These are phyloP conservation scores for Musca vetustissima DNA, from an alignment of 1,140 invertebrate species.

Conservation along the genomic window DNA sequence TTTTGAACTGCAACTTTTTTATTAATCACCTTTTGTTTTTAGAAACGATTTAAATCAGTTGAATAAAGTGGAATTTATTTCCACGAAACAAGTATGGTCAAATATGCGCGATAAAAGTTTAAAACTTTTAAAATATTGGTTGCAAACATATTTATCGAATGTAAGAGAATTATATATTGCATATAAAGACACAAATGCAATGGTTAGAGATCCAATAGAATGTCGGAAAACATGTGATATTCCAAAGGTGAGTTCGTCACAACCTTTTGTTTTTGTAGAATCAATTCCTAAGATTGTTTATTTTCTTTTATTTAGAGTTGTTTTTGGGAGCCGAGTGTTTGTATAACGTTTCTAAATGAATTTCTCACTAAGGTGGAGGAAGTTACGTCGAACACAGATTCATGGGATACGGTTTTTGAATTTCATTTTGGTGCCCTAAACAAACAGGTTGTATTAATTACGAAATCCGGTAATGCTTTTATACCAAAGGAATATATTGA, in stretches of 20 bases:
- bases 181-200: background rate
- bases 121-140: background rate
- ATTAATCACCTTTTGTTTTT: no score
- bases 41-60: background rate
- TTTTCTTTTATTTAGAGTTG: background rate
- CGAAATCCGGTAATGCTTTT: no score
- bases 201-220: background rate
- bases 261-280: no score
- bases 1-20: no score
- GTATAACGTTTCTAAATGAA: constrained; percentile 2
- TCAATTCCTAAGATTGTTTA: no score
- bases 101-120: background rate
- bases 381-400: background rate
- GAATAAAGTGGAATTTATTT: background rate
- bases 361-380: background rate
- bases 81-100: background rate
- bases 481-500: no score
- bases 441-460: no score
- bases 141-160: background rate
- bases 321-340: background rate
- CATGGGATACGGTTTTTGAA: background rate
- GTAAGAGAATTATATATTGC: background rate
- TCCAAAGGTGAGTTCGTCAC: no score
- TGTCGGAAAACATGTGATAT: no score
- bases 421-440: background rate